Evolutionary conservation across 2,113 vertebrate genomes (phyloP).

Genomic region (Mustela lutreola): DNA sequence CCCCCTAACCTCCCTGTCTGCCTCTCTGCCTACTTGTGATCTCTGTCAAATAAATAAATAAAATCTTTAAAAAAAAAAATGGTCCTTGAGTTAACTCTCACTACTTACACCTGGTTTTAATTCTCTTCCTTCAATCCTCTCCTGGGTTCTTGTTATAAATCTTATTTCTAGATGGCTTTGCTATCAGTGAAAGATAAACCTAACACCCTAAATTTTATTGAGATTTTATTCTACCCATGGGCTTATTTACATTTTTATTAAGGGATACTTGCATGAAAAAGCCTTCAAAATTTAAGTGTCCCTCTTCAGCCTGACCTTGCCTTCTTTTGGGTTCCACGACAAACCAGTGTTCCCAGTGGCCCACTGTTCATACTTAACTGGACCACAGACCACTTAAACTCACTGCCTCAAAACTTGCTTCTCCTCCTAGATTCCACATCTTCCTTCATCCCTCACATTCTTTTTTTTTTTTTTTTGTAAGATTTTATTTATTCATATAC

Average conservation of each 20-base stretch:
- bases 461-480: not conserved
- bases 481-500: too few species aligned
- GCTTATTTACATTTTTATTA: constrained; percentile 50
- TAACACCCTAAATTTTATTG: constrained; percentile 6
- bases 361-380: not conserved
- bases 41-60: too few species aligned
- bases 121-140: not conserved
- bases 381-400: not conserved
- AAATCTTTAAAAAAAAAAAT: not conserved
- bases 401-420: not conserved
- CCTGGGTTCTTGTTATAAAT: not conserved
- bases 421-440: not conserved
- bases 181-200: constrained; percentile 30
- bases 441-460: not conserved
- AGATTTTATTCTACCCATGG: not conserved
- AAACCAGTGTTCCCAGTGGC: not conserved
- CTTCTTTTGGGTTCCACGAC: not conserved
- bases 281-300: not conserved
- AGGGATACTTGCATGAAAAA: not conserved
- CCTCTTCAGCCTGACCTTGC: not conserved
- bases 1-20: too few species aligned
- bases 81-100: not conserved
- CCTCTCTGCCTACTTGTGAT: too few species aligned
- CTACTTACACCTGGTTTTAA: not conserved
- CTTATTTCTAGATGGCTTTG: constrained; percentile 24